Percentiles rank a stretch among this genome's conserved stretches.
Evolutionary conservation across 2,888 invertebrate genomes (phyloP).

Genomic region (Dione vanillae): DNA sequence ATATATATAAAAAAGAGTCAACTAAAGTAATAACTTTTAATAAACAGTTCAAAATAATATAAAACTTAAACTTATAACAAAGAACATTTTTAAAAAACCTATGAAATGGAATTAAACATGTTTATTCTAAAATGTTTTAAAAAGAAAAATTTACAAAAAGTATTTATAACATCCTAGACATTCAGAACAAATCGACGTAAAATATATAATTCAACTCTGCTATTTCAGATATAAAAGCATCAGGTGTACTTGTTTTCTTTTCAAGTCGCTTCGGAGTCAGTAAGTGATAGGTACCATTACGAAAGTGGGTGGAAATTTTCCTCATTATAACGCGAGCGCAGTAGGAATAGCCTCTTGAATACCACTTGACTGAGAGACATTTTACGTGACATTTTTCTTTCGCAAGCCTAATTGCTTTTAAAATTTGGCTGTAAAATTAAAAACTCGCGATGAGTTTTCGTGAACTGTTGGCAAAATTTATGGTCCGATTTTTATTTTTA

Average conservation of each 20-base stretch:
- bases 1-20: too few species aligned
- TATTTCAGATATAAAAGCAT: constrained; percentile 30
- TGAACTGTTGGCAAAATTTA: constrained; percentile 3
- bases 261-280: too few species aligned
- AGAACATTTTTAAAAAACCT: too few species aligned
- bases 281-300: too few species aligned
- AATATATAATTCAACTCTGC: constrained; percentile 22
- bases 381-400: constrained; percentile 36
- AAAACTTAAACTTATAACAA: too few species aligned
- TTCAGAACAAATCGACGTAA: constrained; percentile 2
- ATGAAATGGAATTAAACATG: too few species aligned
- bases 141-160: not conserved
- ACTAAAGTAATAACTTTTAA: too few species aligned
- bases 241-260: constrained; percentile 18
- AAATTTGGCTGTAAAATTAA: constrained; percentile 26
- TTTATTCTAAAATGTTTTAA: not conserved
- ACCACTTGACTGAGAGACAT: constrained; percentile 30
- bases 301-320: too few species aligned
- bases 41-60: too few species aligned
- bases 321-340: too few species aligned
- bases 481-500: too few species aligned
- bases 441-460: not conserved
- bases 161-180: not conserved
- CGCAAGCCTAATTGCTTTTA: constrained; percentile 35
- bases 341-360: constrained; percentile 39